These are phyloP conservation scores for Florisuga fusca DNA, from an alignment of 2,797 vertebrate genomes.

Conservation along the genomic window DNA sequence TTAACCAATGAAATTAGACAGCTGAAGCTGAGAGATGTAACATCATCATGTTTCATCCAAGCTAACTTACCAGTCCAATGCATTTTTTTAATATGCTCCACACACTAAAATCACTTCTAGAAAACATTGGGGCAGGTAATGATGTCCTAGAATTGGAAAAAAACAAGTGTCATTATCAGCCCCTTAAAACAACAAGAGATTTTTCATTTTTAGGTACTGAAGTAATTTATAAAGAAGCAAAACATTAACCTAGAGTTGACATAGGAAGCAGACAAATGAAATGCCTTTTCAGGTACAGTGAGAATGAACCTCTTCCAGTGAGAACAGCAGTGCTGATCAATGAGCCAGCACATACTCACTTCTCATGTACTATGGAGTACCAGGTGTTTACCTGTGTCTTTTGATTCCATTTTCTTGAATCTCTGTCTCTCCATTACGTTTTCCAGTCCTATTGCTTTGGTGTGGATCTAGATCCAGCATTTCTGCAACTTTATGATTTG, in stretches of 20 bases:
- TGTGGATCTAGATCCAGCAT: slow-evolving; percentile 78
- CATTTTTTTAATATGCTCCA: slow-evolving; percentile 98
- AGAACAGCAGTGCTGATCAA: neutral
- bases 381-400: slow-evolving; percentile 84
- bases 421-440: slow-evolving; percentile 82
- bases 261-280: neutral
- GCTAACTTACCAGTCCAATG: slow-evolving; percentile 91
- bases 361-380: neutral
- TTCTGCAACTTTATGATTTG: slow-evolving; percentile 84
- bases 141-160: slow-evolving; percentile 79
- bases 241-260: neutral
- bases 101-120: slow-evolving; percentile 91
- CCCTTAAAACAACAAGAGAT: neutral
- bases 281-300: neutral
- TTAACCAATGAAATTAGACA: neutral
- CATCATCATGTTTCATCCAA: neutral
- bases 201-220: neutral
- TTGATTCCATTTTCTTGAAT: slow-evolving; percentile 92
- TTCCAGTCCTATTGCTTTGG: slow-evolving; percentile 68
- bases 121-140: slow-evolving; percentile 93
- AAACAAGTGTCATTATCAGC: neutral
- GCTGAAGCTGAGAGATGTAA: neutral
- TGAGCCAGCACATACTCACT: neutral
- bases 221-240: neutral
- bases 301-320: neutral